Evolutionary conservation across 2,888 invertebrate genomes (phyloP).

Genomic region (Mesopsocus fuscifrons): DNA sequence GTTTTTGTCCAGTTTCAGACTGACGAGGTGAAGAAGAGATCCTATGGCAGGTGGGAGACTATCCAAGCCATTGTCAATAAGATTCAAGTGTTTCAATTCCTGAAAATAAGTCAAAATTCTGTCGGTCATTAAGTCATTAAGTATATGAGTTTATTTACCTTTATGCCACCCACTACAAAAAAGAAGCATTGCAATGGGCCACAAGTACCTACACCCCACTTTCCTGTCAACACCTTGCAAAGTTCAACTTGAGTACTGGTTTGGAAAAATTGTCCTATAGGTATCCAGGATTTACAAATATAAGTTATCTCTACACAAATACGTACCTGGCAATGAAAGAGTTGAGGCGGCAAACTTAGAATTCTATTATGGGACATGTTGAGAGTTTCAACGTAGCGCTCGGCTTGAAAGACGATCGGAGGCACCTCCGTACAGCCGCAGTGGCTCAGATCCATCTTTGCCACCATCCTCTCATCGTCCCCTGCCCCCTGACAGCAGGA

Average conservation of each 20-base stretch:
- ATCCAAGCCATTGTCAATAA: constrained; percentile 3
- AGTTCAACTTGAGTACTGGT: too few relatives aligned
- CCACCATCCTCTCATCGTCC: constrained; percentile 2
- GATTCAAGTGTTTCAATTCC: constrained; percentile 7
- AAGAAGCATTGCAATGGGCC: too few relatives aligned
- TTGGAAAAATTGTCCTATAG: too few relatives aligned
- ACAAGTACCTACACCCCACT: too few relatives aligned
- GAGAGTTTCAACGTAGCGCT: constrained; percentile 3
- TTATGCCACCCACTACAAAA: too few relatives aligned
- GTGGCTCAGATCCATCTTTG: constrained; percentile 5
- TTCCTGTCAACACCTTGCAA: too few relatives aligned
- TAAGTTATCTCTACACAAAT: too few relatives aligned
- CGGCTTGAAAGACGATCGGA: background rate
- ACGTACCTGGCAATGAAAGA: constrained; percentile 8
- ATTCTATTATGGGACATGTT: constrained; percentile 4
- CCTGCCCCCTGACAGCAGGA: background rate
- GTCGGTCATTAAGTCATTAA: too few relatives aligned
- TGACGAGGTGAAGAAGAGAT: constrained; percentile 1
- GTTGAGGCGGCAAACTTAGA: constrained; percentile 3
- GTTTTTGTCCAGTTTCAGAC: constrained; percentile 8
- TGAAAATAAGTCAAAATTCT: background rate
- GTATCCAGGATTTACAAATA: too few relatives aligned
- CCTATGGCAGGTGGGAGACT: constrained; percentile 6
- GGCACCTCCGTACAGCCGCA: constrained; percentile 4
- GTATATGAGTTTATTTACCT: too few relatives aligned